Percentiles rank a stretch among this genome's conserved stretches.
phyloP scores from a whole-genome alignment of 1,140 invertebrate genomes.

The Campoletis sonorensis region DNA sequence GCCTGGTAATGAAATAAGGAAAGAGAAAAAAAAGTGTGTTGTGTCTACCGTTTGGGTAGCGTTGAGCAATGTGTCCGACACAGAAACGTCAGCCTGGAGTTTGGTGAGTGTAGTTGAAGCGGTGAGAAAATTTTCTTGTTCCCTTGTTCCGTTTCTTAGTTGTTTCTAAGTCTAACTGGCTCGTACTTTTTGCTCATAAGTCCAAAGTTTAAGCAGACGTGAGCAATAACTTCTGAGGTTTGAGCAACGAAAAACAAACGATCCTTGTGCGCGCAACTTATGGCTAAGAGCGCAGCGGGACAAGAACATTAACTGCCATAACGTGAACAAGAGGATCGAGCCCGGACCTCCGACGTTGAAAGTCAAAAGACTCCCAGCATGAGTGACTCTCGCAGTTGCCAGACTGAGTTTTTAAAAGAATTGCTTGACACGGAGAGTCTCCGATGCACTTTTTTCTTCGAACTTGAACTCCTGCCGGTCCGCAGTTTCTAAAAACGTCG shows the following conservation, averaged over 20 bases:
- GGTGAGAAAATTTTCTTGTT: background rate
- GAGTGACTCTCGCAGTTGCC: background rate
- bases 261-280: background rate
- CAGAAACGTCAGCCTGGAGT: too few relatives aligned
- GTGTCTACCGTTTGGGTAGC: too few relatives aligned
- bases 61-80: too few relatives aligned
- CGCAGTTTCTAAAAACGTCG: background rate
- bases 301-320: background rate
- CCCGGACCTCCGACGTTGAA: background rate
- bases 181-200: background rate
- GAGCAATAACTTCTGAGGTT: background rate
- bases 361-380: background rate
- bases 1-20: too few relatives aligned
- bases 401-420: background rate
- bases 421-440: background rate
- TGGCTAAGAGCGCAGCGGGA: background rate
- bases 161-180: background rate
- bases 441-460: background rate
- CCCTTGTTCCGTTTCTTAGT: background rate
- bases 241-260: background rate
- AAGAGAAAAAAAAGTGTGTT: too few relatives aligned
- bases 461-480: background rate
- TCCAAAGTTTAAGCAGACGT: background rate
- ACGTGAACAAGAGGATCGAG: background rate
- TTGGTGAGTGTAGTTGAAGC: too few relatives aligned